A percentile compares a stretch with the other conserved stretches of the same genome.
phyloP scores from a whole-genome alignment of 2,797 vertebrate genomes.

The Ambastaia sidthimunki region DNA sequence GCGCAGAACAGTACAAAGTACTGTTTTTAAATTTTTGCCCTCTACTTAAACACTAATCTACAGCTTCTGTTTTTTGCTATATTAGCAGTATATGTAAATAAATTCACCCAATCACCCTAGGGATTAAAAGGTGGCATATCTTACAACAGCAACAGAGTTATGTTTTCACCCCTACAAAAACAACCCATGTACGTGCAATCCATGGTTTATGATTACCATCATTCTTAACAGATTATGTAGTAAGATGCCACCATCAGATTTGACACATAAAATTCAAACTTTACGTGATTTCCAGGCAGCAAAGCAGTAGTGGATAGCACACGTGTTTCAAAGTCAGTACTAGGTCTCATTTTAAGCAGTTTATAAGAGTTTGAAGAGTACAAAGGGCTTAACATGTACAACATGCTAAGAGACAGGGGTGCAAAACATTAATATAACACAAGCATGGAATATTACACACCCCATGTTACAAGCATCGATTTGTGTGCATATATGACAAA shows the following conservation, averaged over 20 bases:
- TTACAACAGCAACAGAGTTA: too few relatives aligned
- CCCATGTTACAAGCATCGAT: neutral
- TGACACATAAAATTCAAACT: conserved; percentile 1
- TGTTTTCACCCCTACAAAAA: neutral
- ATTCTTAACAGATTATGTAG: neutral
- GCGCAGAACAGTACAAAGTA: neutral
- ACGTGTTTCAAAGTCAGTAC: neutral
- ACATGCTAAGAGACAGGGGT: neutral
- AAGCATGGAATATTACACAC: neutral
- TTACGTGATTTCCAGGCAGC: neutral
- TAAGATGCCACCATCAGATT: neutral
- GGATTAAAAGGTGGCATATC: too few relatives aligned
- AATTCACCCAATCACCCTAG: too few relatives aligned
- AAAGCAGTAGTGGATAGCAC: neutral
- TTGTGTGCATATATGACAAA: neutral
- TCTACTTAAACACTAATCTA: neutral
- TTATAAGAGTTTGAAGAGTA: neutral
- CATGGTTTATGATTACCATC: neutral
- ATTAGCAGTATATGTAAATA: neutral
- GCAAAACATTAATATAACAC: neutral
- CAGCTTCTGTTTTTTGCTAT: conserved; percentile 2
- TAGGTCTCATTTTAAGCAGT: conserved; percentile 2
- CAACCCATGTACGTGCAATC: neutral
- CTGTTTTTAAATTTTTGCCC: neutral
- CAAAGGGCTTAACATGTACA: neutral